Conservation (phyloP, 2,888 invertebrate species). For the Ophioninae sp. region DNA sequence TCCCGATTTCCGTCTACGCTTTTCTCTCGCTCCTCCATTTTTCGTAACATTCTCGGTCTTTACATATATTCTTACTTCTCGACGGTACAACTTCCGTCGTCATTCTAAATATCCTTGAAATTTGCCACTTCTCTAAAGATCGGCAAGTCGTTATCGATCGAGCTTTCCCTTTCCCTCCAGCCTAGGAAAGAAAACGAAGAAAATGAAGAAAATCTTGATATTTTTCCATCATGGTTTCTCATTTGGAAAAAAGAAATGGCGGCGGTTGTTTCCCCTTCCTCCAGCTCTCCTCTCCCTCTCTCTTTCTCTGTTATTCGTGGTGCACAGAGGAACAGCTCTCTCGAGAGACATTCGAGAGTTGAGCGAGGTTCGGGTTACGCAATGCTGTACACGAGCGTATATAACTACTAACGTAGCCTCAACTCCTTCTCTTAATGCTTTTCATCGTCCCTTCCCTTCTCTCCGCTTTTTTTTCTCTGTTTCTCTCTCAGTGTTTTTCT, state of each 20-base stretch:
- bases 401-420: constrained; percentile 58
- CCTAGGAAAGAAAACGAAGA: neutral
- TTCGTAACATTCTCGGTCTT: neutral
- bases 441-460: constrained; percentile 54
- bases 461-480: constrained; percentile 45
- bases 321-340: constrained; percentile 21
- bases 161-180: neutral
- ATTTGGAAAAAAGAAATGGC: neutral
- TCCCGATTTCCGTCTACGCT: neutral
- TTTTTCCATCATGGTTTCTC: neutral
- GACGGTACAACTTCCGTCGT: neutral
- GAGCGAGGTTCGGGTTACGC: constrained; percentile 68
- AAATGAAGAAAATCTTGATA: neutral
- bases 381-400: constrained; percentile 56
- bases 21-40: neutral
- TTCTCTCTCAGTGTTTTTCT: constrained; percentile 30
- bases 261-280: constrained; percentile 18
- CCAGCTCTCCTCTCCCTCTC: neutral
- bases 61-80: neutral
- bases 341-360: constrained; percentile 50
- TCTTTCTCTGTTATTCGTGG: constrained; percentile 30
- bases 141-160: neutral
- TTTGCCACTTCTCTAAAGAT: too few species aligned
- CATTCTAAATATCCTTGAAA: too few species aligned
- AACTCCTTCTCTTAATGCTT: constrained; percentile 51